Conservation (phyloP, 1,140 invertebrate species). For the Magallana ariakensis region DNA sequence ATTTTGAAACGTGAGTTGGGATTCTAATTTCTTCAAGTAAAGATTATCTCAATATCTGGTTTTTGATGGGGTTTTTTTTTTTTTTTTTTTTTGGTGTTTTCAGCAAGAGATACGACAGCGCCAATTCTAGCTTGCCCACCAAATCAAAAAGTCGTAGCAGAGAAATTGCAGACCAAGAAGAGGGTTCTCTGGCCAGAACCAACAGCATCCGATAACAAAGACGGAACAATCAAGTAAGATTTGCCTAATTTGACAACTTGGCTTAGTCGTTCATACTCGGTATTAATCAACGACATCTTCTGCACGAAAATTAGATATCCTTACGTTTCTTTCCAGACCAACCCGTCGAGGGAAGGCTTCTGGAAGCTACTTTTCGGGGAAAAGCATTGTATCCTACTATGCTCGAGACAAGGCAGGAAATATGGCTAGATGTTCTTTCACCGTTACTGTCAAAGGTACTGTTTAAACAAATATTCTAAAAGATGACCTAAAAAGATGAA, state of each 20-base stretch:
- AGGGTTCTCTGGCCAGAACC: not conserved
- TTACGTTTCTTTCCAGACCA: not conserved
- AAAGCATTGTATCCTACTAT: not conserved
- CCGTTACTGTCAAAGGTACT: slow-evolving; percentile 23
- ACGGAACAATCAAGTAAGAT: not conserved
- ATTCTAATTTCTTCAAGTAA: too few relatives aligned
- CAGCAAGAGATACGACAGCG: not conserved
- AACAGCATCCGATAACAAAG: not conserved
- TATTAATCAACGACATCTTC: not conserved
- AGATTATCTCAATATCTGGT: too few relatives aligned
- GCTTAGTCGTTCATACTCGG: not conserved
- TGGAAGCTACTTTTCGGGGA: not conserved
- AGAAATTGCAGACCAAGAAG: not conserved
- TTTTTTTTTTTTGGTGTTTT: not conserved
- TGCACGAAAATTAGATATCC: not conserved
- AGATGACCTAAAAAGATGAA: not conserved
- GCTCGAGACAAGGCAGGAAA: slow-evolving; percentile 30
- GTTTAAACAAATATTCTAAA: not conserved
- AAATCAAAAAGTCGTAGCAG: not conserved
- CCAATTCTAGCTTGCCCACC: not conserved
- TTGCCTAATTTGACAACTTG: not conserved
- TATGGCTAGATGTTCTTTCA: not conserved
- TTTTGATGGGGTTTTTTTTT: too few relatives aligned
- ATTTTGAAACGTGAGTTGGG: not conserved
- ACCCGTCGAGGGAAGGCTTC: not conserved